Evolutionary conservation across 2,888 invertebrate genomes (phyloP).

Genomic region (Oxytorus armatus): DNA sequence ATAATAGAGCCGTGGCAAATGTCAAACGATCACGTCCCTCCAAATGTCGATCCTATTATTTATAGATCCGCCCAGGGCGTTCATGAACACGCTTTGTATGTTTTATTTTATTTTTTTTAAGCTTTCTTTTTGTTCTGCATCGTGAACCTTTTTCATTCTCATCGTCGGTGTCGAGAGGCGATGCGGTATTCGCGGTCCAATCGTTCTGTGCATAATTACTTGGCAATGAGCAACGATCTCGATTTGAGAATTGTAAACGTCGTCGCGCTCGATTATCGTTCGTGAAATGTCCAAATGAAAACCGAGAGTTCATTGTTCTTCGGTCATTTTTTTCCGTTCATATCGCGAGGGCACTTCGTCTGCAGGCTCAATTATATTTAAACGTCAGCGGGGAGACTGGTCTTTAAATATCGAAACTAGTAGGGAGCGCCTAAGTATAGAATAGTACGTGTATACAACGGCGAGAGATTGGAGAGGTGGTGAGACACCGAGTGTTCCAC

Average conservation of each 20-base stretch:
- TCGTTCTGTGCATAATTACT: conserved; percentile 62
- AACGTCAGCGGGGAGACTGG: conserved; percentile 48
- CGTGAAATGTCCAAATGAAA: conserved; percentile 16
- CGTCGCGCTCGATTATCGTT: conserved; percentile 41
- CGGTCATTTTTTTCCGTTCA: conserved; percentile 24
- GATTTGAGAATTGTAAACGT: conserved; percentile 42
- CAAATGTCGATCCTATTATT: conserved; percentile 79
- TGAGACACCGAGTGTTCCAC: conserved; percentile 13
- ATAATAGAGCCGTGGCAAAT: conserved; percentile 72
- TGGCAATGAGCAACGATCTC: conserved; percentile 54
- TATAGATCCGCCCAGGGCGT: conserved; percentile 76
- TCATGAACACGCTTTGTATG: conserved; percentile 73
- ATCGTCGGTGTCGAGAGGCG: conserved; percentile 24
- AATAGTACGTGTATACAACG: conserved; percentile 59
- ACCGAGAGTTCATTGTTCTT: conserved; percentile 43
- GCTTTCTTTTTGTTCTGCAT: conserved; percentile 49
- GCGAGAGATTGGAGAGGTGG: conserved; percentile 36
- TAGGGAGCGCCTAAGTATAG: conserved; percentile 64
- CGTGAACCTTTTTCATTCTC: conserved; percentile 58
- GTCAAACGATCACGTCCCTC: conserved; percentile 77
- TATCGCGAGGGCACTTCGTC: conserved; percentile 55
- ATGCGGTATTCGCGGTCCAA: conserved; percentile 61
- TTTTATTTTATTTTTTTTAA: conserved; percentile 60
- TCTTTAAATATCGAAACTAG: conserved; percentile 66
- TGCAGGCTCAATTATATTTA: conserved; percentile 65